Evolutionary conservation across 2,113 vertebrate species (phyloP).

Genomic region (Psittacula cyanocephala): DNA sequence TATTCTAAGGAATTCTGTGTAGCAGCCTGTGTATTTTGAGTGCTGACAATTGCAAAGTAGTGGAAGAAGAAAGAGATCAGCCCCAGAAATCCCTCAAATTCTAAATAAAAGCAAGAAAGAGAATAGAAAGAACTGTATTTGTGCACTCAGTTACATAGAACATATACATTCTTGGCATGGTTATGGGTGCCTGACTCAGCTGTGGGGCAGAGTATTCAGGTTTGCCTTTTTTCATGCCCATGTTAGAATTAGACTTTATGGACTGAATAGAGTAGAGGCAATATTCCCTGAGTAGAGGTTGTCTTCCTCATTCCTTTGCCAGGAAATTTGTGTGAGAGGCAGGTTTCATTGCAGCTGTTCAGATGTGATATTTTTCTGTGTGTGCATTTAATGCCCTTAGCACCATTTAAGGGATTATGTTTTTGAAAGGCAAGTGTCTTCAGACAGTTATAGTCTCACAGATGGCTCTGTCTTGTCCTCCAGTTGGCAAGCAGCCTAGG

Average conservation of each 20-base stretch:
- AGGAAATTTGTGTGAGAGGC: neutral
- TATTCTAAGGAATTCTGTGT: neutral
- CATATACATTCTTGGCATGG: rapidly evolving
- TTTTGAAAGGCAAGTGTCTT: slow-evolving; percentile 24
- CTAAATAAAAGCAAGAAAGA: neutral
- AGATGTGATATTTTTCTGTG: neutral
- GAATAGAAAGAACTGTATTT: neutral
- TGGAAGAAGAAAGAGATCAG: neutral
- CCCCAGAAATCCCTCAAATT: neutral
- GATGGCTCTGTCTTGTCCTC: neutral
- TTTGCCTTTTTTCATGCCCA: neutral
- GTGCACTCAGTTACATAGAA: neutral
- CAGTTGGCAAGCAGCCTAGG: neutral
- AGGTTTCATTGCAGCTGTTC: slow-evolving; percentile 19
- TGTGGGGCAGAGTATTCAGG: neutral
- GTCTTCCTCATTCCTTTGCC: neutral
- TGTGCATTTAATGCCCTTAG: neutral
- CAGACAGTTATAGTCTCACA: neutral
- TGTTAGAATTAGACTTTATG: neutral
- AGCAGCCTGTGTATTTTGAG: neutral
- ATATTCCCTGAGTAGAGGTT: neutral
- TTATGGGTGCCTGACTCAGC: neutral
- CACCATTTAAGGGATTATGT: neutral
- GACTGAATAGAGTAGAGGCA: neutral
- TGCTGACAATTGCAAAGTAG: neutral